Evolutionary conservation across 2,113 vertebrate species (phyloP).

Genomic region (Fulica atra): DNA sequence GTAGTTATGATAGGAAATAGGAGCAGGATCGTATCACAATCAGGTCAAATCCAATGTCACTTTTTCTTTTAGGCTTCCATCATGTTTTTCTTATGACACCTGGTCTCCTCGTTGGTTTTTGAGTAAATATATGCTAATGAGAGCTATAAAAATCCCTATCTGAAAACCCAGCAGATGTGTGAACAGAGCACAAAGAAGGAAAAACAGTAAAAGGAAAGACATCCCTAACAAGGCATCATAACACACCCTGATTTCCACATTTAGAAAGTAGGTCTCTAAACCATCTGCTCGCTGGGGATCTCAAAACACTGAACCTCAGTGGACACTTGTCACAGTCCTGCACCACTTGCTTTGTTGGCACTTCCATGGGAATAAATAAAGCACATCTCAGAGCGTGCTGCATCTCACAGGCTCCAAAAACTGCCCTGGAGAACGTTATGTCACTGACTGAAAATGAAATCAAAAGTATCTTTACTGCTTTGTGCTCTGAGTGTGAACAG

Average conservation of each 20-base stretch:
- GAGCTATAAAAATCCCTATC: not conserved
- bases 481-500: not conserved
- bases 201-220: not conserved
- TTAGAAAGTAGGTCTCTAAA: slow-evolving; percentile 55
- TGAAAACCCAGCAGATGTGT: not conserved
- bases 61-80: not conserved
- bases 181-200: not conserved
- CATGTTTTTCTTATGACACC: not conserved
- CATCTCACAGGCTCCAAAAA: not conserved
- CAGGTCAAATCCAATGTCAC: not conserved
- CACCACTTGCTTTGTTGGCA: not conserved
- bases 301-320: not conserved
- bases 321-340: not conserved
- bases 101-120: not conserved
- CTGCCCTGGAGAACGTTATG: not conserved
- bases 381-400: not conserved
- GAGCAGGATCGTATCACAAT: not conserved
- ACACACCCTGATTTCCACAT: slow-evolving; percentile 6
- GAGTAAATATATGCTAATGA: not conserved
- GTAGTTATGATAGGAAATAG: accelerated
- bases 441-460: not conserved
- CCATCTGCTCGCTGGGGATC: slow-evolving; percentile 47
- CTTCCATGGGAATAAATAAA: not conserved
- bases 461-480: not conserved
- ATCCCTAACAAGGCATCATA: not conserved